phyloP scores from a whole-genome alignment of 1,140 invertebrate genomes.

The Rhyzopertha dominica region DNA sequence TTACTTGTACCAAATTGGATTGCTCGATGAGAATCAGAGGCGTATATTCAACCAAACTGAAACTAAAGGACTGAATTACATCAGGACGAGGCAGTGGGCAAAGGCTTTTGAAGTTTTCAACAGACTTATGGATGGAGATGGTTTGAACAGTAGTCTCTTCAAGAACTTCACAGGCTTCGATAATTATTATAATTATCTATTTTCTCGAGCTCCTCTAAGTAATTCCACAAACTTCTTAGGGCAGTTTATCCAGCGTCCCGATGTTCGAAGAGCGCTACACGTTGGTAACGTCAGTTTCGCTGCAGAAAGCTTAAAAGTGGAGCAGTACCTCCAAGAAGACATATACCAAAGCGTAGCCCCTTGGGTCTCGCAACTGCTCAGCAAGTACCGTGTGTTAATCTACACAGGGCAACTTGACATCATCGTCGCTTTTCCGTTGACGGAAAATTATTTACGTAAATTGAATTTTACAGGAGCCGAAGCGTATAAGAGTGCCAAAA shows the following conservation, averaged over 20 bases:
- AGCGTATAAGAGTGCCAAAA: conserved; percentile 54
- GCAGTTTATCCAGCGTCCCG: conserved; percentile 55
- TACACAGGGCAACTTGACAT: conserved; percentile 81
- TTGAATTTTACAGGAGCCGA: conserved; percentile 57
- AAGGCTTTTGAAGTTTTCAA: conserved; percentile 49
- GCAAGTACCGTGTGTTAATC: conserved; percentile 58
- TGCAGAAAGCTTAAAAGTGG: conserved; percentile 46
- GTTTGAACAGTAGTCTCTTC: conserved; percentile 48
- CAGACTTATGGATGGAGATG: neutral
- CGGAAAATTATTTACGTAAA: conserved; percentile 59
- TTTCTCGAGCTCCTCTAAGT: neutral
- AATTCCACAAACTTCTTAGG: conserved; percentile 47
- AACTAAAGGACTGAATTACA: conserved; percentile 42
- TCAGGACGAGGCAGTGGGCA: conserved; percentile 58
- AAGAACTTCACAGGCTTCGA: conserved; percentile 73
- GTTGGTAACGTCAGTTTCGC: conserved; percentile 61
- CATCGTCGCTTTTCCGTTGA: conserved; percentile 71
- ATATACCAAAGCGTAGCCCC: conserved; percentile 74
- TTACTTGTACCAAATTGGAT: conserved; percentile 75
- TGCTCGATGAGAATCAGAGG: conserved; percentile 64
- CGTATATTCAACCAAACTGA: conserved; percentile 58
- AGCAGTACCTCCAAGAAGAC: conserved; percentile 64
- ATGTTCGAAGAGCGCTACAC: conserved; percentile 68
- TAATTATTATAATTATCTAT: conserved; percentile 76
- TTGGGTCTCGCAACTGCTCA: conserved; percentile 63